A percentile compares a stretch with the other conserved stretches of the same genome.
Conservation (phyloP, 2,113 vertebrate genomes). For the Sisor rabdophorus region DNA sequence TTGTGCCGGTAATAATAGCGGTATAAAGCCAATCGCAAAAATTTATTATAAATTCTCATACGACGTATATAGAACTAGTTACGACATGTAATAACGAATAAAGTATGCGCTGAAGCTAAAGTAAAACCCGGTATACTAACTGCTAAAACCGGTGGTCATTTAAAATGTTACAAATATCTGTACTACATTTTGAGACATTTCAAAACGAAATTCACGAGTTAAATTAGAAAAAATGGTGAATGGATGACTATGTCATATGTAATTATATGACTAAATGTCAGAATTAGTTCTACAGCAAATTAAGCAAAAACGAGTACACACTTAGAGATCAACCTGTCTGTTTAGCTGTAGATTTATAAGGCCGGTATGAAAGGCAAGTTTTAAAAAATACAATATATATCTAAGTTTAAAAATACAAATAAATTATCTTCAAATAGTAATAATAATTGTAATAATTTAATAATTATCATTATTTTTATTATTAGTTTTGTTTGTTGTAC, state of each 20-base stretch:
- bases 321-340: neutral
- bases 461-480: conserved; percentile 1
- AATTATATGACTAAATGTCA: neutral
- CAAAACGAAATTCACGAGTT: neutral
- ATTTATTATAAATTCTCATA: neutral
- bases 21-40: neutral
- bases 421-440: neutral
- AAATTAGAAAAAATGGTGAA: no score
- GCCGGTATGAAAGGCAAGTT: no score
- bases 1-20: neutral
- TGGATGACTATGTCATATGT: no score
- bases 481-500: neutral
- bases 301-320: neutral
- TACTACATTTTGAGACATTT: neutral
- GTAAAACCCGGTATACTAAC: neutral
- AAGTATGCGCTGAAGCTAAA: neutral
- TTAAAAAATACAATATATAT: neutral
- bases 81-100: neutral
- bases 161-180: neutral
- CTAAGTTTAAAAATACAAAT: neutral
- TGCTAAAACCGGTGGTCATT: neutral
- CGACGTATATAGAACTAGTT: neutral
- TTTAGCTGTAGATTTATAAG: neutral
- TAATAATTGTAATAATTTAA: neutral
- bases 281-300: neutral